A percentile compares a stretch with the other conserved stretches of the same genome.
Evolutionary conservation across 1,140 invertebrate genomes (phyloP).

Genomic region (Matsumurasca onukii): DNA sequence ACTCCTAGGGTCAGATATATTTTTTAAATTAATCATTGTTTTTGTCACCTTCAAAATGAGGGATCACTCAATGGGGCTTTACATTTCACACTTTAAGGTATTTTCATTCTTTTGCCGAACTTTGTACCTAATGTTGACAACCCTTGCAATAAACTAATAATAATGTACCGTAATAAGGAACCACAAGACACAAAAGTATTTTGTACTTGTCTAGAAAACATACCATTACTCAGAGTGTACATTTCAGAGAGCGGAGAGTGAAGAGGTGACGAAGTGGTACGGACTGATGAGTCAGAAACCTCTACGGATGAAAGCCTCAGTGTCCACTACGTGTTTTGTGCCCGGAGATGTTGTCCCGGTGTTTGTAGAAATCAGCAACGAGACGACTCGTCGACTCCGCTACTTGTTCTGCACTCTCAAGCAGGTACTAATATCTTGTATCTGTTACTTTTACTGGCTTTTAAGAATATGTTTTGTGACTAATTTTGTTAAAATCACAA

Average conservation of each 20-base stretch:
- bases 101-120: too few species aligned
- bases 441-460: neutral
- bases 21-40: too few species aligned
- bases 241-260: neutral
- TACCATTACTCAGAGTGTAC: neutral
- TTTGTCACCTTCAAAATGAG: too few species aligned
- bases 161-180: too few species aligned
- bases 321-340: neutral
- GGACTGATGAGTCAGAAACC: neutral
- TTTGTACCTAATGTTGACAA: too few species aligned
- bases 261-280: neutral
- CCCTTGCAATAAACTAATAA: too few species aligned
- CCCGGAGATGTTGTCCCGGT: neutral
- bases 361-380: neutral
- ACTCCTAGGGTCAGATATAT: too few species aligned
- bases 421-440: neutral
- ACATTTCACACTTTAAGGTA: too few species aligned
- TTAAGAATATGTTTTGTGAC: neutral
- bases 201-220: neutral
- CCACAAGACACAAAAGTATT: too few species aligned
- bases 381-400: neutral
- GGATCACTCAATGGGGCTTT: too few species aligned
- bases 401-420: constrained; percentile 18
- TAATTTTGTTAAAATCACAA: neutral
- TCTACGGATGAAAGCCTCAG: neutral